Conservation (phyloP, 2,797 vertebrate genomes). For the Thunnus albacares region DNA sequence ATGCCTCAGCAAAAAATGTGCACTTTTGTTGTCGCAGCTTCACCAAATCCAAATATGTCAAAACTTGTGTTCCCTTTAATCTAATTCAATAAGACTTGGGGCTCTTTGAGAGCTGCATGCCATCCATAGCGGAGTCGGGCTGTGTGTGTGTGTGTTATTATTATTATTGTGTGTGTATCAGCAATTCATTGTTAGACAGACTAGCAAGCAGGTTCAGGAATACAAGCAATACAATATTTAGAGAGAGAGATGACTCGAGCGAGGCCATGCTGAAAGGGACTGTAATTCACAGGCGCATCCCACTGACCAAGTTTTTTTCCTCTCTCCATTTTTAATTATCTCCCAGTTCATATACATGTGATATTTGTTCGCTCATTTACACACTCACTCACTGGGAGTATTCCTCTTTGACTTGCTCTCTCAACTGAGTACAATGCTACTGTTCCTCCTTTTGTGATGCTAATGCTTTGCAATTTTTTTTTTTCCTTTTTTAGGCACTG, state of each 20-base stretch:
- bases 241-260: constrained; percentile 14
- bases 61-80: constrained; percentile 64
- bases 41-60: constrained; percentile 62
- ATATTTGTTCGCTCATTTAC: not conserved
- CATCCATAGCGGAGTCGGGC: constrained; percentile 5
- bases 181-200: constrained; percentile 18
- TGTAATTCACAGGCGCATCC: constrained; percentile 10
- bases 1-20: constrained; percentile 37
- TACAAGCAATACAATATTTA: constrained; percentile 39
- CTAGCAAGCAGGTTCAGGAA: constrained; percentile 28
- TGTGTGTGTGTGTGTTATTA: not conserved
- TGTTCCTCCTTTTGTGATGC: constrained; percentile 43
- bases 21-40: constrained; percentile 47
- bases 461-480: constrained; percentile 27
- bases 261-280: constrained; percentile 24
- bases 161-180: constrained; percentile 8
- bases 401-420: constrained; percentile 16
- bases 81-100: constrained; percentile 53
- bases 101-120: constrained; percentile 31
- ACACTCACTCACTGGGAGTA: not conserved
- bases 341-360: too few relatives aligned
- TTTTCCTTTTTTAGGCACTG: constrained; percentile 9
- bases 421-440: constrained; percentile 20
- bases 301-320: not conserved
- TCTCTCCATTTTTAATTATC: constrained; percentile 6